A percentile compares a stretch with the other conserved stretches of the same genome.
phyloP scores from a whole-genome alignment of 2,113 vertebrate genomes.

The Anolis carolinensis region DNA sequence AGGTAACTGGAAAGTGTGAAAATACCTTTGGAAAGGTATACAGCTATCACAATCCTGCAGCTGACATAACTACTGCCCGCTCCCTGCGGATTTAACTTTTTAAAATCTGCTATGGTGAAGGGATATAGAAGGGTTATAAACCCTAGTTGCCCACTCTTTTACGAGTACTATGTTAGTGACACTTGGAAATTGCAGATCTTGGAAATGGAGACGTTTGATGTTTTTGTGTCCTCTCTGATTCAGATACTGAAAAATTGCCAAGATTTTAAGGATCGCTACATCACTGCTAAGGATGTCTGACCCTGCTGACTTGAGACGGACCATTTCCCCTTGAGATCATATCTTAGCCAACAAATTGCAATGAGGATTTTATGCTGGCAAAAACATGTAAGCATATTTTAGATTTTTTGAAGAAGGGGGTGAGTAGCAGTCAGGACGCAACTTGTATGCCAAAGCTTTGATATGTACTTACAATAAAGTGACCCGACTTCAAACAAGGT shows the following conservation, averaged over 20 bases:
- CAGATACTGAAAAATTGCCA: background rate
- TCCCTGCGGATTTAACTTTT: background rate
- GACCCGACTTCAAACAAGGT: background rate
- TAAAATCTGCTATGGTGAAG: background rate
- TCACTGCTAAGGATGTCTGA: background rate
- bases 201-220: background rate
- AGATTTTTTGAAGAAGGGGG: background rate
- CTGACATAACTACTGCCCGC: background rate
- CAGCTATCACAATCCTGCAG: too few relatives aligned
- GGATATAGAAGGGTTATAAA: background rate
- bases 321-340: background rate
- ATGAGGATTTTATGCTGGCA: background rate
- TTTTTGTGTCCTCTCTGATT: background rate
- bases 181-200: background rate
- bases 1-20: background rate
- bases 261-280: background rate
- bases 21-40: background rate
- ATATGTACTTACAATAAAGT: background rate
- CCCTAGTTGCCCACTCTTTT: background rate
- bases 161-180: background rate
- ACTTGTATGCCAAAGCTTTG: conserved; percentile 3
- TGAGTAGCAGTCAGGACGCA: background rate
- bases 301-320: background rate
- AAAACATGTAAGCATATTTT: background rate
- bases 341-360: background rate